These are phyloP conservation scores for Alcedo quadribrachys DNA, from an alignment of 2,797 vertebrate genomes.

Conservation along the genomic window DNA sequence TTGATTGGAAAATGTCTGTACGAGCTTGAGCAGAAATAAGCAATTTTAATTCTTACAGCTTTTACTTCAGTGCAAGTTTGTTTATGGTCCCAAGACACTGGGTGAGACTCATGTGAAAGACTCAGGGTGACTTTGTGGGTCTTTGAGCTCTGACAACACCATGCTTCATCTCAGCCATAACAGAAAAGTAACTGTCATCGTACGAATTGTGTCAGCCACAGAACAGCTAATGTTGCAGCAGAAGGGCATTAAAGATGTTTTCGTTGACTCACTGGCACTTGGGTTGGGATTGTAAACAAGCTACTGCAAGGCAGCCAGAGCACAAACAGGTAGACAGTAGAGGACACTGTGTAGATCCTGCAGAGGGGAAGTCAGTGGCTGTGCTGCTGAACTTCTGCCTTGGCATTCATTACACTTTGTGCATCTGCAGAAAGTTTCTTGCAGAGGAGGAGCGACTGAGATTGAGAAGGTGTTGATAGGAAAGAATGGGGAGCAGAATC, in stretches of 20 bases:
- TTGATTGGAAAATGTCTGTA: background rate
- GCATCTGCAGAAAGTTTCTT: background rate
- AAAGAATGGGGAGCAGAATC: background rate
- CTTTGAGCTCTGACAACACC: background rate
- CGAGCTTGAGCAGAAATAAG: background rate
- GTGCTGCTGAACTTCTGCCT: background rate
- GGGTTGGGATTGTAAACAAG: conserved; percentile 26
- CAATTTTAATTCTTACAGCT: background rate
- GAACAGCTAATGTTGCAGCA: background rate
- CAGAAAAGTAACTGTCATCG: conserved; percentile 22
- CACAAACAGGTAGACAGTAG: conserved; percentile 40
- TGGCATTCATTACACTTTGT: background rate
- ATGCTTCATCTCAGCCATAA: background rate
- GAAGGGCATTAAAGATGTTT: background rate
- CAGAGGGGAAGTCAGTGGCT: background rate
- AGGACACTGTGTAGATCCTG: background rate
- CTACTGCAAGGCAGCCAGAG: background rate
- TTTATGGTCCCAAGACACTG: background rate
- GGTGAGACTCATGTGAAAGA: background rate
- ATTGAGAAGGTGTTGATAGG: background rate
- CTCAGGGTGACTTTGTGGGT: background rate
- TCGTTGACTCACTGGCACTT: conserved; percentile 17
- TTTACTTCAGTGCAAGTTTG: background rate
- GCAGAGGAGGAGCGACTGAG: background rate
- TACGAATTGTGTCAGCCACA: conserved; percentile 24